Base-by-base conservation (phyloP, 2,797 vertebrate genomes). In the Kryptopterus vitreolus region DNA sequence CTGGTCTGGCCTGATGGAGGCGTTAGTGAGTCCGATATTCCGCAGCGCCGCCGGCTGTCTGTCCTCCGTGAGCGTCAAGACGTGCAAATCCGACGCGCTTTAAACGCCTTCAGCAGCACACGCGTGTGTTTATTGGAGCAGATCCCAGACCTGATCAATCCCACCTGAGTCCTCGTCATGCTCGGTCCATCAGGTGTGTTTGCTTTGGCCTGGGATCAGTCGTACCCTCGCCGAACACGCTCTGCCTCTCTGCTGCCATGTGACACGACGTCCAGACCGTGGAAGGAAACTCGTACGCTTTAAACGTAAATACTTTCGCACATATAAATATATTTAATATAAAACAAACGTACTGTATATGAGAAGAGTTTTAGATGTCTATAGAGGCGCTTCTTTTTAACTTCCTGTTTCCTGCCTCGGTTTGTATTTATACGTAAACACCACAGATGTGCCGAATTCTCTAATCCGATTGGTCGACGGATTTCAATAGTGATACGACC, bases 1-100 rank as follows among this genome's bases (percentile, higher is more conserved):
- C 76, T 99, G 98, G 96, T 95, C 89, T 85, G 96, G 90, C 62
- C 79, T 96, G 90, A 95, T 88, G 7, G 94, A 96, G 83, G 88
- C 87, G 83, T 90, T 97, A 0, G 0, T 98, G 0, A 85, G 87
- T 0, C 97, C 96, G 0, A 76, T 96, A 78, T 96, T 89, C 86
- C 87, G 88, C 26, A 98, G 97, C 74, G 31, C 93, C 38, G 95
- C 95, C 29, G 93, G 89, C 55, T 89, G 86, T 83, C 92, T 96
- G 87, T 94, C 96, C 26, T 91, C 92, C 33, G 38, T 96, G 80
- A 93, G 89, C 16, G 83, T 96, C 55, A 90, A 85, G 9, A 87
- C 92, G 81, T 90, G 50, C 92, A 91, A 6, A 89, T 92, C 86
- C 96, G 89, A 95, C 11, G 46, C 18, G 35, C 33, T 20, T 20